A percentile compares a stretch with the other conserved stretches of the same genome.
These are phyloP conservation scores for Meliscaeva auricollis DNA, from an alignment of 2,888 invertebrate species.

Conservation along the genomic window DNA sequence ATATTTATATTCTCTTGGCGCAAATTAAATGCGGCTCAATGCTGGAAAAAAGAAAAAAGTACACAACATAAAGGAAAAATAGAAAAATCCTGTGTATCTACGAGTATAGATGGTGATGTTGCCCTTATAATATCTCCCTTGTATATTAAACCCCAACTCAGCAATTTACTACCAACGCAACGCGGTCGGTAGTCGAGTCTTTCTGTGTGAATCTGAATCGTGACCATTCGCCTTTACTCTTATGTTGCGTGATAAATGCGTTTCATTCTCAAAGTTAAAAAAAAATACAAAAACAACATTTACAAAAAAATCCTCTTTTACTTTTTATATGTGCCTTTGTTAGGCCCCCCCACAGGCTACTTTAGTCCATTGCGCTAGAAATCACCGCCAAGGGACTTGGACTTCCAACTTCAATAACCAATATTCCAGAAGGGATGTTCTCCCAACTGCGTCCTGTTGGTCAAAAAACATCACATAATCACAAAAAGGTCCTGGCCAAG, in stretches of 20 bases:
- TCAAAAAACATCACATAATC: neutral
- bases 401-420: conserved; percentile 56
- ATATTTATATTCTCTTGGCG: conserved; percentile 52
- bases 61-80: conserved; percentile 20
- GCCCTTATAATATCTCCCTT: conserved; percentile 10
- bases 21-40: conserved; percentile 61
- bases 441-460: neutral
- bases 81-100: conserved; percentile 14
- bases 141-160: conserved; percentile 39
- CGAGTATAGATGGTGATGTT: neutral
- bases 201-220: neutral
- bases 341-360: conserved; percentile 17
- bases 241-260: conserved; percentile 62
- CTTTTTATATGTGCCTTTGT: conserved; percentile 35
- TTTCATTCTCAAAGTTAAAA: conserved; percentile 43
- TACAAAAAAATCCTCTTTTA: conserved; percentile 33
- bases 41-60: conserved; percentile 22
- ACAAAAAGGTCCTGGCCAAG: neutral
- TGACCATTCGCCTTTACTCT: conserved; percentile 6
- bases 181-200: neutral
- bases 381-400: conserved; percentile 66
- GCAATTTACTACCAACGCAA: conserved; percentile 26
- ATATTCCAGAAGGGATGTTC: conserved; percentile 44
- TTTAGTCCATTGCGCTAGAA: conserved; percentile 63
- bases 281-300: neutral